Percentiles rank a stretch among this genome's conserved stretches.
Evolutionary conservation across 2,113 vertebrate species (phyloP).

Genomic region (Aegypius monachus): DNA sequence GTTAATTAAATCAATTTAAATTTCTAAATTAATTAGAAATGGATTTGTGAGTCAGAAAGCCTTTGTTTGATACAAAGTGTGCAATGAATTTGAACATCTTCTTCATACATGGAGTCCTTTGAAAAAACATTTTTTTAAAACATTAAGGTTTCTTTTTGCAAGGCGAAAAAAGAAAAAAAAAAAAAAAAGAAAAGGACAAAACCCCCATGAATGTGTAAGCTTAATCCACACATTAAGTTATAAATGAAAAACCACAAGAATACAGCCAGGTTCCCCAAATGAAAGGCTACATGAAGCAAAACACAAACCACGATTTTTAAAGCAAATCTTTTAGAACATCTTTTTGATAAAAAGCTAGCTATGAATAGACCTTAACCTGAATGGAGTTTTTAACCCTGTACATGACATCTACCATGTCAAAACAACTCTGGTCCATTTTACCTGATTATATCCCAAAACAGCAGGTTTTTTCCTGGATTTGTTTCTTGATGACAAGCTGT

Average conservation of each 20-base stretch:
- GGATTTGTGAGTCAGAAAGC: neutral
- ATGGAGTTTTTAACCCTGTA: slow-evolving; percentile 43
- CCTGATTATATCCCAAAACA: slow-evolving; percentile 59
- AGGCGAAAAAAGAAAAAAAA: neutral
- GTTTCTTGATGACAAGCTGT: slow-evolving; percentile 61
- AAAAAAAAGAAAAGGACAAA: neutral
- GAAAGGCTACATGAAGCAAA: slow-evolving; percentile 10
- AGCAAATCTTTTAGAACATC: neutral
- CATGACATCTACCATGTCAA: slow-evolving; percentile 47
- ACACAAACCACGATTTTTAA: neutral
- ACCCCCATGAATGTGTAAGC: neutral
- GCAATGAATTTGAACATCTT: neutral
- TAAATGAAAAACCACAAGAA: neutral
- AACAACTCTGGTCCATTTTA: slow-evolving; percentile 67
- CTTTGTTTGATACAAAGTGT: neutral
- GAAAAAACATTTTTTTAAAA: neutral
- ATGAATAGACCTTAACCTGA: neutral
- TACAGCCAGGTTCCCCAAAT: neutral
- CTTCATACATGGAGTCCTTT: neutral
- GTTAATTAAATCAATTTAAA: neutral
- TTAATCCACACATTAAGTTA: neutral
- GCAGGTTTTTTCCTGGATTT: slow-evolving; percentile 35
- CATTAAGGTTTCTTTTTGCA: neutral
- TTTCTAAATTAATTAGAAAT: slow-evolving; percentile 21
- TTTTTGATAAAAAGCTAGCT: slow-evolving; percentile 16